A percentile compares a stretch with the other conserved stretches of the same genome.
Evolutionary conservation across 2,113 vertebrate species (phyloP).

Genomic region (Tonatia bakeri): DNA sequence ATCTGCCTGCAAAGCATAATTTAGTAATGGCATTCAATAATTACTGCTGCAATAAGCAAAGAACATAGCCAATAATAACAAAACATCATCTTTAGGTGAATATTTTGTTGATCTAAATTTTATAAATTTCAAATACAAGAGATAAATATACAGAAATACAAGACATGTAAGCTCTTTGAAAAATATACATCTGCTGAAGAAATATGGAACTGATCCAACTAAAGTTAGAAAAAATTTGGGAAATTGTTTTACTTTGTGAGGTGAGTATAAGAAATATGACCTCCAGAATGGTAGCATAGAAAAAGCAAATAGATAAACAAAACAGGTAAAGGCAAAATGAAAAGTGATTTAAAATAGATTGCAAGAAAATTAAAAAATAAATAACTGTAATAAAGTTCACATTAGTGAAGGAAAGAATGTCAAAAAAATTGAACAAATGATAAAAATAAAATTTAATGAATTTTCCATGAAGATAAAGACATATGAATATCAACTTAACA

Average conservation of each 20-base stretch:
- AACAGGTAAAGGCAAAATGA: not conserved
- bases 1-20: not conserved
- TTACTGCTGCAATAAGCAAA: not conserved
- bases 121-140: not conserved
- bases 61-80: not conserved
- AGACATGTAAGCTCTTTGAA: not conserved
- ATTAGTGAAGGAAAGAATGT: not conserved
- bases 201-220: not conserved
- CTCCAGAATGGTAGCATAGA: not conserved
- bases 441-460: not conserved
- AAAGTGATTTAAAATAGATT: not conserved
- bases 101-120: not conserved
- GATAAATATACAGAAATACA: not conserved
- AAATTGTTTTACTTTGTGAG: not conserved
- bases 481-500: not conserved
- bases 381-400: not conserved
- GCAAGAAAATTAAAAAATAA: not conserved
- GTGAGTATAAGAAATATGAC: not conserved
- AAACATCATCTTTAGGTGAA: too few species aligned
- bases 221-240: not conserved
- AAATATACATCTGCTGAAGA: not conserved
- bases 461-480: not conserved
- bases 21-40: fast-evolving
- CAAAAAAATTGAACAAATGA: not conserved
- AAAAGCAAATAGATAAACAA: not conserved